phyloP scores from a whole-genome alignment of 2,797 vertebrate genomes.

The Picus viridis region DNA sequence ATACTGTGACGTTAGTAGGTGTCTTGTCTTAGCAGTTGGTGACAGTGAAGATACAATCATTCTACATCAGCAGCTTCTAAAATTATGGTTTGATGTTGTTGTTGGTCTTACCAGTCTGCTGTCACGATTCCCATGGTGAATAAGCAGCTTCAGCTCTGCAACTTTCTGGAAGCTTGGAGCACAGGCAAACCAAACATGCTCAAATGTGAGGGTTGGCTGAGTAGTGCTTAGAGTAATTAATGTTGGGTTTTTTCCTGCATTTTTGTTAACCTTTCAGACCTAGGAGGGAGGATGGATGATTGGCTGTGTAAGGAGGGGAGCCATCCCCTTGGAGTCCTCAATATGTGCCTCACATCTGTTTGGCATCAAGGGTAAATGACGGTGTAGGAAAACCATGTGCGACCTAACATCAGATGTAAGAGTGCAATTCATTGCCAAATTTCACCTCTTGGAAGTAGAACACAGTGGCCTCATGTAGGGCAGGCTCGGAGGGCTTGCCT shows the following conservation, averaged over 20 bases:
- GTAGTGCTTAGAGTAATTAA: background rate
- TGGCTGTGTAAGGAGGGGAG: background rate
- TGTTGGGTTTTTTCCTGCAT: accelerated
- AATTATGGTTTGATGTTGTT: background rate
- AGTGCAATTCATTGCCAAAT: background rate
- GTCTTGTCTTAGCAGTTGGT: background rate
- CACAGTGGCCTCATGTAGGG: accelerated
- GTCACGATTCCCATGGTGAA: background rate
- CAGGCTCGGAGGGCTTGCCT: background rate
- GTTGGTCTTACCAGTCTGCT: background rate
- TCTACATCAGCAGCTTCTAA: background rate
- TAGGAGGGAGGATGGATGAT: background rate
- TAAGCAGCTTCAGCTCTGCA: background rate
- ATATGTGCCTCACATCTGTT: background rate
- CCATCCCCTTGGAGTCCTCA: background rate
- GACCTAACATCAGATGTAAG: background rate
- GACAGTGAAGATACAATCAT: background rate
- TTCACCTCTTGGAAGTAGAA: background rate
- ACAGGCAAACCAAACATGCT: background rate
- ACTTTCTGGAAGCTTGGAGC: background rate
- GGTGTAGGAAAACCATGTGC: background rate
- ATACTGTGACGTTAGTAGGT: background rate
- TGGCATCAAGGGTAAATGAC: background rate
- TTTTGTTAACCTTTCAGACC: background rate
- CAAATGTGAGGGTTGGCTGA: background rate